Percentiles rank a stretch among this genome's conserved stretches.
These are phyloP conservation scores for Stegostoma tigrinum DNA, from an alignment of 2,113 vertebrate species.

Conservation along the genomic window DNA sequence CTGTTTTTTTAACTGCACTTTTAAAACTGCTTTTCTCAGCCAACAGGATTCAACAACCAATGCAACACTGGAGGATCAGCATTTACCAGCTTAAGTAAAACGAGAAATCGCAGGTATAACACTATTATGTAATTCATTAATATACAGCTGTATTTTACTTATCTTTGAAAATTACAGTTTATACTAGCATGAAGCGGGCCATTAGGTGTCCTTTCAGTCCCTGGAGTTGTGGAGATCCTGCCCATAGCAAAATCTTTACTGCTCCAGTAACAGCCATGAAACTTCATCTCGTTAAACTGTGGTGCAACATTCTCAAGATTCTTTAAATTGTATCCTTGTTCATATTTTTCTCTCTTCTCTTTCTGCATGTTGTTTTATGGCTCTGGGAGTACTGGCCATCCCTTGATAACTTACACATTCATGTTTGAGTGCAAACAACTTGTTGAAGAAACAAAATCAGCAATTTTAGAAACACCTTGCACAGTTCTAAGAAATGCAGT, in stretches of 20 bases:
- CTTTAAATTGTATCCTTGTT: not conserved
- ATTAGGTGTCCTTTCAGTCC: not conserved
- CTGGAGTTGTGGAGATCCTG: not conserved
- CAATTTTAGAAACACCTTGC: not conserved
- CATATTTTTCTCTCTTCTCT: not conserved
- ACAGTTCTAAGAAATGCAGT: not conserved
- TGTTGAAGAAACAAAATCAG: not conserved
- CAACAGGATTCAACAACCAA: not conserved
- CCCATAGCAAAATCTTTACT: not conserved
- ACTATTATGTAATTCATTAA: not conserved
- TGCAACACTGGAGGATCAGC: not conserved
- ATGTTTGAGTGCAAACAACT: not conserved
- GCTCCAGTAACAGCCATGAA: not conserved
- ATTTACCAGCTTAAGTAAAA: not conserved
- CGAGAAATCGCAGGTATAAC: not conserved
- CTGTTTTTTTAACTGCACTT: not conserved
- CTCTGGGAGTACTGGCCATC: not conserved
- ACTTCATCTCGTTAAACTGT: not conserved
- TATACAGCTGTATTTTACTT: not conserved
- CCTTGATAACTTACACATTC: not conserved
- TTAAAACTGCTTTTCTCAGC: not conserved
- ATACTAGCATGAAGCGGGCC: not conserved
- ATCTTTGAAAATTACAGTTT: not conserved
- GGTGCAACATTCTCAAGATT: not conserved
- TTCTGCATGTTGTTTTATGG: not conserved